phyloP scores from a whole-genome alignment of 2,113 vertebrate genomes.

The Balaenoptera acutorostrata region DNA sequence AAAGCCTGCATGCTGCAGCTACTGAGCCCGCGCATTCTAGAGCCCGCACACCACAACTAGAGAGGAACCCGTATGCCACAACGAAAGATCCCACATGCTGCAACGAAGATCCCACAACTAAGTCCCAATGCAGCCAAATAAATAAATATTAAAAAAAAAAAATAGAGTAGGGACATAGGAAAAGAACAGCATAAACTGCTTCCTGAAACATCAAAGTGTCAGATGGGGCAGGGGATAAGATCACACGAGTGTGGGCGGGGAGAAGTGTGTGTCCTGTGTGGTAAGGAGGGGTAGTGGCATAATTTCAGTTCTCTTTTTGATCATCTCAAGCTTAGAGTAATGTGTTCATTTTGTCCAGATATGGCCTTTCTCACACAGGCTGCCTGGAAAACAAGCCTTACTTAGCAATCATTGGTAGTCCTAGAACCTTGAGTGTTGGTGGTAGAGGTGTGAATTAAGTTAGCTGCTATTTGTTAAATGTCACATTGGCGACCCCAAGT shows the following conservation, averaged over 20 bases:
- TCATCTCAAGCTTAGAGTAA: neutral
- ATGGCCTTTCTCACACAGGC: neutral
- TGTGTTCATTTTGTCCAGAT: neutral
- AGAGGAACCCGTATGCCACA: no score
- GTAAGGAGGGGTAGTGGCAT: neutral
- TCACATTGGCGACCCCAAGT: neutral
- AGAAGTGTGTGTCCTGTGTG: neutral
- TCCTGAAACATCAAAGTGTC: neutral
- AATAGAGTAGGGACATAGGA: neutral
- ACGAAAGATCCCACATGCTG: no score
- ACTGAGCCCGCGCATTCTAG: rapidly evolving
- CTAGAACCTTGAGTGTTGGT: neutral
- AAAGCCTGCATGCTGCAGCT: no score
- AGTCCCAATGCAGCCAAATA: no score
- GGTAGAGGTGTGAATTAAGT: conserved; percentile 9
- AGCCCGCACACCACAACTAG: no score
- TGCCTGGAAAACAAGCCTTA: neutral
- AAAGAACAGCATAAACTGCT: neutral
- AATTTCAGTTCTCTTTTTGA: conserved; percentile 37
- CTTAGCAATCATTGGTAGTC: neutral
- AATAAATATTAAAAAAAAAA: neutral
- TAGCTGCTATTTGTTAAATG: neutral
- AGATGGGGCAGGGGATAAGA: neutral
- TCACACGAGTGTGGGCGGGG: neutral
- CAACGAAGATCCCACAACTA: no score